Evolutionary conservation across 2,113 vertebrate species (phyloP).

Genomic region (Myotis brandtii): DNA sequence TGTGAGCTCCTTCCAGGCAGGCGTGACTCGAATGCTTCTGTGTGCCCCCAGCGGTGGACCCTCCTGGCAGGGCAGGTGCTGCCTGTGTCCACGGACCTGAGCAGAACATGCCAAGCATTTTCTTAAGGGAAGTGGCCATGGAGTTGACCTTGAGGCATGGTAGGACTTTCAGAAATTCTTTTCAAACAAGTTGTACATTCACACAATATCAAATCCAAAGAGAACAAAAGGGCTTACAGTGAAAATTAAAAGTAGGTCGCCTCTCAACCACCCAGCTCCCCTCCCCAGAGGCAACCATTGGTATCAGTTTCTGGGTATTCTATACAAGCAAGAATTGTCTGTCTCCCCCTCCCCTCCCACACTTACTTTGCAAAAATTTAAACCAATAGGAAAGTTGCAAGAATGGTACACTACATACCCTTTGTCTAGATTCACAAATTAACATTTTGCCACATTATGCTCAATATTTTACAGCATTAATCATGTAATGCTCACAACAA

Average conservation of each 20-base stretch:
- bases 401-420: not conserved
- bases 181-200: conserved; percentile 49
- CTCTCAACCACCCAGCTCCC: conserved; percentile 53
- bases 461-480: conserved; percentile 25
- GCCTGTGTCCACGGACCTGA: not conserved
- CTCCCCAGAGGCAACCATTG: conserved; percentile 48
- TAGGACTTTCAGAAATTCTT: conserved; percentile 1
- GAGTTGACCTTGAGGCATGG: not conserved
- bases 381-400: conserved; percentile 10
- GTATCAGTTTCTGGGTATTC: conserved; percentile 61
- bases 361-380: conserved; percentile 38
- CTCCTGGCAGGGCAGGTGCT: not conserved
- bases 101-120: not conserved
- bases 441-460: not conserved
- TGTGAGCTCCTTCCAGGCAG: not conserved
- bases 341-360: not conserved
- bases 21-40: not conserved
- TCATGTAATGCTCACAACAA: not conserved
- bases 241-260: conserved; percentile 77
- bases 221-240: conserved; percentile 65
- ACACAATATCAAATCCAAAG: conserved; percentile 44
- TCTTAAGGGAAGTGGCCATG: not conserved
- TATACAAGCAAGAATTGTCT: not conserved
- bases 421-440: not conserved
- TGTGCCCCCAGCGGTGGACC: not conserved